phyloP scores from a whole-genome alignment of 1,140 invertebrate species.

The Chymomyza costata region DNA sequence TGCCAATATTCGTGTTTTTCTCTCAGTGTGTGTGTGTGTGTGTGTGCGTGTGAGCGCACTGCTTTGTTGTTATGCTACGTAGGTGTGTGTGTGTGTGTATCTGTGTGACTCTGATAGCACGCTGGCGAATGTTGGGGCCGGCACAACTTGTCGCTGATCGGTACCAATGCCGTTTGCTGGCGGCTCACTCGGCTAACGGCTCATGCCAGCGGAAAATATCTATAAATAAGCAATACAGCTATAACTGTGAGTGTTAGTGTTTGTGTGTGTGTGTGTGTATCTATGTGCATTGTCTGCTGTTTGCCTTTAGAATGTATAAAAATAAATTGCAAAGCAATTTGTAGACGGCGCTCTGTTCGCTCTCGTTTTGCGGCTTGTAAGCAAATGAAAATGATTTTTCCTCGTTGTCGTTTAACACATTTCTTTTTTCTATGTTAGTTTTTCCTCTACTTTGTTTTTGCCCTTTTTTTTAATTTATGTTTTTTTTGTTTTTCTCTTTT shows the following conservation, averaged over 20 bases:
- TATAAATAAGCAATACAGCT: slow-evolving; percentile 52
- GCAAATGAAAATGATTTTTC: slow-evolving; percentile 58
- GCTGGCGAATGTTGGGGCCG: slow-evolving; percentile 10
- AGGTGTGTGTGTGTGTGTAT: slow-evolving; percentile 28
- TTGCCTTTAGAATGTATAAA: slow-evolving; percentile 56
- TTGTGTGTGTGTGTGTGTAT: slow-evolving; percentile 28
- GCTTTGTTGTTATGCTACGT: slow-evolving; percentile 1
- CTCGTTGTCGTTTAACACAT: slow-evolving; percentile 41
- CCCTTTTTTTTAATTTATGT: too few species aligned
- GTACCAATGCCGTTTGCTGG: slow-evolving; percentile 10
- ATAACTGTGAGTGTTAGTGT: slow-evolving; percentile 8
- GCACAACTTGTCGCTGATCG: slow-evolving; percentile 48
- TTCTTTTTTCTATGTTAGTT: slow-evolving; percentile 16
- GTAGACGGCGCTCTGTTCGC: slow-evolving; percentile 33
- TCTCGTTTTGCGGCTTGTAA: slow-evolving; percentile 36
- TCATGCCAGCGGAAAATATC: slow-evolving; percentile 6
- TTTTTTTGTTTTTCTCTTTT: too few species aligned
- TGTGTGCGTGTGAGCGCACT: slow-evolving; percentile 25
- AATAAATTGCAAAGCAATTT: slow-evolving; percentile 69
- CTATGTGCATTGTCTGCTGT: too few species aligned
- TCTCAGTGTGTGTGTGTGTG: background rate
- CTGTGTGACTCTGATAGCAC: background rate
- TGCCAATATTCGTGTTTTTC: slow-evolving; percentile 36
- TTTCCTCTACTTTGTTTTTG: slow-evolving; percentile 23
- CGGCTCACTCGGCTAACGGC: background rate